Percentiles rank a stretch among this genome's conserved stretches.
phyloP scores from a whole-genome alignment of 2,888 invertebrate species.

The Zygothrica quintamaculata region DNA sequence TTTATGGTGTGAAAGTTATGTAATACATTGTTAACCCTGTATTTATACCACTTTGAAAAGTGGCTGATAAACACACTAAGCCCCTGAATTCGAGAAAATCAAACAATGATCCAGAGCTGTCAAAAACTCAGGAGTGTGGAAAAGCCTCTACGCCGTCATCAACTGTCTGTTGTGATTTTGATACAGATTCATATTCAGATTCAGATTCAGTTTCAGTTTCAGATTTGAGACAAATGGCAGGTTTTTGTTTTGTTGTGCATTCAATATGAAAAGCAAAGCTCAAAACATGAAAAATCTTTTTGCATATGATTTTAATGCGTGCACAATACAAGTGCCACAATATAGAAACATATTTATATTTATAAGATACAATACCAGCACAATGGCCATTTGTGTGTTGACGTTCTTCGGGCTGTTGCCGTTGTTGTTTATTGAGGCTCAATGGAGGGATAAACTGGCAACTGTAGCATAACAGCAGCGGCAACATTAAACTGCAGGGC shows the following conservation, averaged over 20 bases:
- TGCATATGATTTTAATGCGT: conserved; percentile 3
- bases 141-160: conserved; percentile 18
- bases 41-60: conserved; percentile 11
- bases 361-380: conserved; percentile 38
- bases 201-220: neutral
- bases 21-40: no score
- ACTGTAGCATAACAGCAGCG: conserved; percentile 30
- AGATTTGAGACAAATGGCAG: conserved; percentile 45
- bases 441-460: conserved; percentile 47
- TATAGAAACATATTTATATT: conserved; percentile 50
- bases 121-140: conserved; percentile 51
- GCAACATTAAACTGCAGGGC: conserved; percentile 45
- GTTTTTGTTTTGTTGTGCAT: conserved; percentile 37
- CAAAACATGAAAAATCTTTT: conserved; percentile 39
- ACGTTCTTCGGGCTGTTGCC: conserved; percentile 8
- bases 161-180: neutral
- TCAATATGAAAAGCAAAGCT: conserved; percentile 36
- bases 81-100: conserved; percentile 40
- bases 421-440: conserved; percentile 47
- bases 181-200: conserved; percentile 1
- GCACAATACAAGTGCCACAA: conserved; percentile 27
- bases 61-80: conserved; percentile 15
- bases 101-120: conserved; percentile 43
- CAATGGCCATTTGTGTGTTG: conserved; percentile 14
- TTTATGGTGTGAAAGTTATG: no score